These are phyloP conservation scores for Hyles lineata DNA, from an alignment of 2,888 invertebrate species.

Conservation along the genomic window DNA sequence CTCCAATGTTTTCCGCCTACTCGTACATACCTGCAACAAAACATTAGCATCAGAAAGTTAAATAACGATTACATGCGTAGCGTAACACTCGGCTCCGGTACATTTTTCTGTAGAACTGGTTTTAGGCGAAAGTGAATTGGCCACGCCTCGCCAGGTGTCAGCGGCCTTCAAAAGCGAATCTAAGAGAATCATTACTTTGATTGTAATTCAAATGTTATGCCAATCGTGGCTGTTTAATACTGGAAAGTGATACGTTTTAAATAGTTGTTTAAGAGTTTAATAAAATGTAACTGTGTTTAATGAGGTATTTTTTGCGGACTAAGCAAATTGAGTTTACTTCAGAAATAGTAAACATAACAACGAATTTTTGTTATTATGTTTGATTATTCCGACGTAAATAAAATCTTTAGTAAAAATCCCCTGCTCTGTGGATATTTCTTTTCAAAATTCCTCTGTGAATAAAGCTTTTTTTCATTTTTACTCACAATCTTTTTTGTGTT, in stretches of 20 bases:
- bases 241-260: too few relatives aligned
- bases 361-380: too few relatives aligned
- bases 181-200: constrained; percentile 38
- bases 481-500: too few relatives aligned
- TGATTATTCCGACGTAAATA: too few relatives aligned
- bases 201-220: background rate
- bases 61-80: background rate
- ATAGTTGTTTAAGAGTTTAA: background rate
- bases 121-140: constrained; percentile 57
- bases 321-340: too few relatives aligned
- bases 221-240: too few relatives aligned
- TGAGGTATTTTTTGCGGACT: too few relatives aligned
- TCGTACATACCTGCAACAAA: constrained; percentile 6
- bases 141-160: constrained; percentile 29
- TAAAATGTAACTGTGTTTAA: background rate
- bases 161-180: constrained; percentile 47
- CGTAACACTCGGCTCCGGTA: constrained; percentile 6
- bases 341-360: too few relatives aligned
- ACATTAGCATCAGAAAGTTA: background rate
- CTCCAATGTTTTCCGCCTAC: background rate
- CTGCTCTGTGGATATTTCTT: too few relatives aligned
- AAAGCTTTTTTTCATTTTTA: too few relatives aligned
- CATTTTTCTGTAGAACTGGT: constrained; percentile 42
- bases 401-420: too few relatives aligned
- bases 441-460: too few relatives aligned